Evolutionary conservation across 2,797 vertebrate genomes (phyloP).

Genomic region (Phaenicophaeus curvirostris): DNA sequence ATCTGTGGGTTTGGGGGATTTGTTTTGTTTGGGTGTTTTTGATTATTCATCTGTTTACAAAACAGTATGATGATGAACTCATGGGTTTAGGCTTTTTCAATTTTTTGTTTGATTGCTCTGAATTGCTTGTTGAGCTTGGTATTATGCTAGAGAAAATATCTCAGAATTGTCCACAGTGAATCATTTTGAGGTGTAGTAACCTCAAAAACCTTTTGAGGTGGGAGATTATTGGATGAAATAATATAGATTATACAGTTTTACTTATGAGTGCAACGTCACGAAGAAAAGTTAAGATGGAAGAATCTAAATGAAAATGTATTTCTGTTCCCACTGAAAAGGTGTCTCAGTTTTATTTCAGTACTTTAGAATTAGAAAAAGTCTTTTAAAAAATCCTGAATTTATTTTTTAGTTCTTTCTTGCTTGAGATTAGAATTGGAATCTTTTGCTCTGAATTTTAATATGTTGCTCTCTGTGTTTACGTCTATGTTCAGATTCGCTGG

Average conservation of each 20-base stretch:
- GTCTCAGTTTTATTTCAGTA: not conserved
- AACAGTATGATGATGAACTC: not conserved
- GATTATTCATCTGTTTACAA: not conserved
- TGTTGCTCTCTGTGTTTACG: not conserved
- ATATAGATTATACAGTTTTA: not conserved
- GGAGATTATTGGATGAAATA: constrained; percentile 36
- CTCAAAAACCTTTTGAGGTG: too few species aligned
- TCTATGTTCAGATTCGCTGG: not conserved
- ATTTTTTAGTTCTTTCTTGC: not conserved
- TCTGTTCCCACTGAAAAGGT: not conserved
- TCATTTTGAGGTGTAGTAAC: not conserved
- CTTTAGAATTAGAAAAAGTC: not conserved
- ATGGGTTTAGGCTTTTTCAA: not conserved
- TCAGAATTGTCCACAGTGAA: not conserved
- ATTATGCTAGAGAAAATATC: not conserved
- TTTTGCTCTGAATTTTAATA: not conserved
- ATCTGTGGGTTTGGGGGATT: fast-evolving
- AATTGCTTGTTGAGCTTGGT: not conserved
- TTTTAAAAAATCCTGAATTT: not conserved
- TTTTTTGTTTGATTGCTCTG: not conserved
- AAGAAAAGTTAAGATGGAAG: constrained; percentile 41
- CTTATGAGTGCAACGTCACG: constrained; percentile 15
- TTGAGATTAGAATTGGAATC: not conserved
- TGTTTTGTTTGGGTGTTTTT: fast-evolving
- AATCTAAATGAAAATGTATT: constrained; percentile 48